Base-by-base conservation (phyloP, 2,888 invertebrate species). In the Volucella inanis region DNA sequence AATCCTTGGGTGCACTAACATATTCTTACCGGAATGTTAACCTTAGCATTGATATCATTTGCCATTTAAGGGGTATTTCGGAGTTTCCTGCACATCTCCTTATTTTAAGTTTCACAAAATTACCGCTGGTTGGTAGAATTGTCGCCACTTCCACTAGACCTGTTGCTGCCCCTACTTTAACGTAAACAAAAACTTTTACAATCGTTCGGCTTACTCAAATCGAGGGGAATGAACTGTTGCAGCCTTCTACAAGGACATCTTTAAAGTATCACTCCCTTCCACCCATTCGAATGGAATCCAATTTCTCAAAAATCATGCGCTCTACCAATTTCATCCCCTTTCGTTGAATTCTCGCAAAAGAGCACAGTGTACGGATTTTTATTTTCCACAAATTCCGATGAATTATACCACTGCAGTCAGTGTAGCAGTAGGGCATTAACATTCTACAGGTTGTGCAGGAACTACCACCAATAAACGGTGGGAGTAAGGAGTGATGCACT, bases 371-470 rank as follows among this genome's bases (percentile, higher is more conserved):
- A 38, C 1, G 9, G 31, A 15, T 41, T 31, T 68, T 57, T 57
- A 22, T 43, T 41, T 52, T 64, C 49, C 83, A 61, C 70, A 57
- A 54, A 59, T 54, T 10, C 68, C 59, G n/a, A 84, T 84, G 79
- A 84, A 64, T 84, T 84, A 84, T 84, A 75, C 70, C 47, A 84
- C 83, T 84, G 83, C 83, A 84, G 79, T 84, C 75, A 61, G 52
- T 79, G 83, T 84, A 84, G 83, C 74, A 84, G 68, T 84, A 84
- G 79, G 83, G 59, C 83, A 84, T 84, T 79, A 75, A 79, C 83
- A 84, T 79, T 84, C 83, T 84, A 84, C 83, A 84, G 83, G 83
- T 84, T 84, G 83, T 74, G 74, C 74, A 65, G 52, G 74, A 39
- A 71, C 45, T 31, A 81, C n/a, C 55, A 64, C 2, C 38, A 31